Evolutionary conservation across 1,140 invertebrate genomes (phyloP).

Genomic region (Diploscapter pachys): DNA sequence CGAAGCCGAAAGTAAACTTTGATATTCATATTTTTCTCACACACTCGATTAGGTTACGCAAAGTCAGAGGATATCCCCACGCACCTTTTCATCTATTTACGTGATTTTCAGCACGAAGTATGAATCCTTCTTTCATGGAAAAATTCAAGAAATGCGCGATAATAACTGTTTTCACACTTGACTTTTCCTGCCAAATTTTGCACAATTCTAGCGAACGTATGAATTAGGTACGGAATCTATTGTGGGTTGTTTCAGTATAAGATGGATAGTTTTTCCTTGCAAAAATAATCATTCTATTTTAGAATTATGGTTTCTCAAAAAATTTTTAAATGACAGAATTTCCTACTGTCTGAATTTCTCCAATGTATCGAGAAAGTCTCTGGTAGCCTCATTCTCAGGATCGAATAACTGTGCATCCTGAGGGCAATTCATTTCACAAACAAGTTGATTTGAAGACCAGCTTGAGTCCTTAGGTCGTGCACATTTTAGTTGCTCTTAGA

Average conservation of each 20-base stretch:
- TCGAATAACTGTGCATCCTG: slow-evolving; percentile 32
- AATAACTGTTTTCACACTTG: background rate
- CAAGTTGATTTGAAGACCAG: too few relatives aligned
- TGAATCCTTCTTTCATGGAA: too few relatives aligned
- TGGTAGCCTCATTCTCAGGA: slow-evolving; percentile 16
- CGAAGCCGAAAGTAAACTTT: background rate
- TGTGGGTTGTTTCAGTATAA: background rate
- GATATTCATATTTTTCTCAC: background rate
- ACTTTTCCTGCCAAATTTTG: background rate
- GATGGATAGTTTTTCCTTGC: background rate
- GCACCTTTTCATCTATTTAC: too few relatives aligned
- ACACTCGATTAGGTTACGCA: background rate
- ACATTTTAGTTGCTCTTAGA: too few relatives aligned
- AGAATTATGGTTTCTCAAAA: slow-evolving; percentile 5
- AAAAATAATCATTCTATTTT: slow-evolving; percentile 1
- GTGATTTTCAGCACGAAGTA: too few relatives aligned
- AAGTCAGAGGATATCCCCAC: too few relatives aligned
- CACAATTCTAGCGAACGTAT: background rate
- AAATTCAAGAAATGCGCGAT: background rate
- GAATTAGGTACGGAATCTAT: background rate
- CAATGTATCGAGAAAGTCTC: slow-evolving; percentile 18
- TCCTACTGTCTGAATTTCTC: slow-evolving; percentile 23
- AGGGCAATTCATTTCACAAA: slow-evolving; percentile 25
- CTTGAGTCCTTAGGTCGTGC: too few relatives aligned
- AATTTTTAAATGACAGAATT: background rate